A percentile compares a stretch with the other conserved stretches of the same genome.
Evolutionary conservation across 2,888 invertebrate genomes (phyloP).

Genomic region (Imbricaverruca yamaguchii): DNA sequence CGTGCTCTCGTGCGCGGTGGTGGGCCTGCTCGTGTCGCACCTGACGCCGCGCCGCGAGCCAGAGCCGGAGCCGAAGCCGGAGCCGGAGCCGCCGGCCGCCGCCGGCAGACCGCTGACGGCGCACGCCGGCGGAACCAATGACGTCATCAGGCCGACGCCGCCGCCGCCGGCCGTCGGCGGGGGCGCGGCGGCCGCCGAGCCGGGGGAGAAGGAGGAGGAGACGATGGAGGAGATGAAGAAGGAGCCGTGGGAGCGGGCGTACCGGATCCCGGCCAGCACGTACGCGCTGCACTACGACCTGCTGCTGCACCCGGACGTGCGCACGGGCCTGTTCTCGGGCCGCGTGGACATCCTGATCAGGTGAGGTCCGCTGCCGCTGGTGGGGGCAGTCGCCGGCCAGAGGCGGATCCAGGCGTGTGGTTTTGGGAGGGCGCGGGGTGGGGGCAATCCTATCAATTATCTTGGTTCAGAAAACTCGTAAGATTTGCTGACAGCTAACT

Average conservation of each 20-base stretch:
- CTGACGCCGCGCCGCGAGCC: slow-evolving; percentile 25
- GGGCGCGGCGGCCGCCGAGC: neutral
- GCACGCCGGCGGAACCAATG: too few species aligned
- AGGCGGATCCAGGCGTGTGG: too few species aligned
- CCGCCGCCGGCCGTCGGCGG: neutral
- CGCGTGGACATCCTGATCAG: slow-evolving; percentile 42
- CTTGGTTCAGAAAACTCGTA: too few species aligned
- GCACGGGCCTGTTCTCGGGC: slow-evolving; percentile 51
- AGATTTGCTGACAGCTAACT: too few species aligned
- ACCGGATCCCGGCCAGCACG: slow-evolving; percentile 53
- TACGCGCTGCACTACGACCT: slow-evolving; percentile 60
- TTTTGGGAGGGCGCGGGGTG: too few species aligned
- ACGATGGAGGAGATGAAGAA: neutral
- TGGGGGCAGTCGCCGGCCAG: too few species aligned
- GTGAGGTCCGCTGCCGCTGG: neutral
- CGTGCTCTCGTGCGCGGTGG: slow-evolving; percentile 24
- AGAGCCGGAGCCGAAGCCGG: too few species aligned
- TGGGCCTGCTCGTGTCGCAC: slow-evolving; percentile 28
- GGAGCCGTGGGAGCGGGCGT: slow-evolving; percentile 38
- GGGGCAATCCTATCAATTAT: too few species aligned
- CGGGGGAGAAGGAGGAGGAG: neutral
- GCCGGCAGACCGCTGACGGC: neutral
- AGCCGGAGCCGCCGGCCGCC: neutral
- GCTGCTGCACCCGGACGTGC: slow-evolving; percentile 56
- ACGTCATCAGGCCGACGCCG: neutral